Conservation (phyloP, 2,113 vertebrate genomes). For the Chloropsis hardwickii region DNA sequence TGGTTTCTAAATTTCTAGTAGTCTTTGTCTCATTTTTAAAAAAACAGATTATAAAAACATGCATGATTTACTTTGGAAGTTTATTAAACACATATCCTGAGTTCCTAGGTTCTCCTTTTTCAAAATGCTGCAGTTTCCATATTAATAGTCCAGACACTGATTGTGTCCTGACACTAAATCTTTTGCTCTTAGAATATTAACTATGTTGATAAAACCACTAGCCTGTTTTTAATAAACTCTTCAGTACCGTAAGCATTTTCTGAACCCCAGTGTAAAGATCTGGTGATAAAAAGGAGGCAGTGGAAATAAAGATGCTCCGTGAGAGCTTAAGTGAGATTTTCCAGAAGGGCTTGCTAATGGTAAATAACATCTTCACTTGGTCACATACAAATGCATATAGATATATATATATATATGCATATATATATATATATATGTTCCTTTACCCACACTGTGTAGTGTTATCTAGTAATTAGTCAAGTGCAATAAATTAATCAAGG, state of each 20-base stretch:
- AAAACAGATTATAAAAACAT: not conserved
- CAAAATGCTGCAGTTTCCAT: not conserved
- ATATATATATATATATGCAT: too few relatives aligned
- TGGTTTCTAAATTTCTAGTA: not conserved
- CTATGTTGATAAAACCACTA: not conserved
- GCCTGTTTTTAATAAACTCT: slow-evolving; percentile 44
- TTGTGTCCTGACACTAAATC: slow-evolving; percentile 26
- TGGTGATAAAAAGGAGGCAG: not conserved
- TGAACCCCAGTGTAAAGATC: not conserved
- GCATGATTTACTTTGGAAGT: not conserved
- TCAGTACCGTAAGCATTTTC: slow-evolving; percentile 36
- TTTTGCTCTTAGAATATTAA: slow-evolving; percentile 47
- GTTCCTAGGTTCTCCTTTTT: not conserved
- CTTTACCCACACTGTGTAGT: not conserved
- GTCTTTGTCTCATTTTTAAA: not conserved
- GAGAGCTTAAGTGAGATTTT: not conserved
- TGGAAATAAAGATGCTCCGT: not conserved
- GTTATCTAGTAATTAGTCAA: not conserved
- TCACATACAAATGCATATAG: not conserved
- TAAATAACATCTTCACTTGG: not conserved
- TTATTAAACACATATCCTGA: not conserved
- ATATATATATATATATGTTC: not conserved
- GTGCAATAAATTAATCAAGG: not conserved
- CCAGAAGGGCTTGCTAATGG: not conserved
- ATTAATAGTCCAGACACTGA: not conserved